These are phyloP conservation scores for Denticeps clupeoides DNA, from an alignment of 2,797 vertebrate species.

Conservation along the genomic window DNA sequence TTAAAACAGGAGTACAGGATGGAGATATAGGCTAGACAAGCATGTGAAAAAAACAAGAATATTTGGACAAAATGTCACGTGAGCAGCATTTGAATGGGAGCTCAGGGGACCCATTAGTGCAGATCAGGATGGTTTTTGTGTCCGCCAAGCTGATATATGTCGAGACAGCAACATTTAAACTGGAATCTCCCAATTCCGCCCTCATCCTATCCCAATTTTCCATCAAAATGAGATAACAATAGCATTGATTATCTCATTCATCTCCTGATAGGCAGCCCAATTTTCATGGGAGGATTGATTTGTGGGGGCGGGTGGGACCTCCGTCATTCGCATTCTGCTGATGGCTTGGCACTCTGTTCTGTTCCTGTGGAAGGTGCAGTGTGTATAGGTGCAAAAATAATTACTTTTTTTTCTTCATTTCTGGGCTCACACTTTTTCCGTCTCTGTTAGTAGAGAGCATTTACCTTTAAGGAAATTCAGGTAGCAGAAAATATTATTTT, in stretches of 20 bases:
- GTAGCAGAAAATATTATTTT: too few relatives aligned
- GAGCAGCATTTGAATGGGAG: neutral
- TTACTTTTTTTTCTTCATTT: neutral
- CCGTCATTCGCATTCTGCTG: neutral
- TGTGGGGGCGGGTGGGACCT: neutral
- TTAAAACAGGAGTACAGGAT: too few relatives aligned
- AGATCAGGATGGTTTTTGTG: neutral
- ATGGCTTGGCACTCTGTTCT: too few relatives aligned
- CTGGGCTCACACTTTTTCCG: constrained; percentile 2
- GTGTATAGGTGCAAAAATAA: too few relatives aligned
- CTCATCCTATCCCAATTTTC: constrained; percentile 9
- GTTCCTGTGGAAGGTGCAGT: too few relatives aligned
- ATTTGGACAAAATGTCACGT: too few relatives aligned
- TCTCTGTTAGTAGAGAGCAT: neutral
- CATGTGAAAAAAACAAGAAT: too few relatives aligned
- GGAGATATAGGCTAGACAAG: too few relatives aligned
- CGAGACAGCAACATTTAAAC: neutral
- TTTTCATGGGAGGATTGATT: constrained; percentile 11
- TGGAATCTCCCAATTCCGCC: constrained; percentile 8
- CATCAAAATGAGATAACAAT: constrained; percentile 22
- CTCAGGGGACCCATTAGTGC: neutral
- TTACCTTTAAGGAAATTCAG: too few relatives aligned
- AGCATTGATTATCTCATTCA: constrained; percentile 22
- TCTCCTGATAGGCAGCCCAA: constrained; percentile 12
- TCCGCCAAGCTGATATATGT: neutral